Base-by-base conservation (phyloP, 2,888 invertebrate species). In the Elysia crispata region DNA sequence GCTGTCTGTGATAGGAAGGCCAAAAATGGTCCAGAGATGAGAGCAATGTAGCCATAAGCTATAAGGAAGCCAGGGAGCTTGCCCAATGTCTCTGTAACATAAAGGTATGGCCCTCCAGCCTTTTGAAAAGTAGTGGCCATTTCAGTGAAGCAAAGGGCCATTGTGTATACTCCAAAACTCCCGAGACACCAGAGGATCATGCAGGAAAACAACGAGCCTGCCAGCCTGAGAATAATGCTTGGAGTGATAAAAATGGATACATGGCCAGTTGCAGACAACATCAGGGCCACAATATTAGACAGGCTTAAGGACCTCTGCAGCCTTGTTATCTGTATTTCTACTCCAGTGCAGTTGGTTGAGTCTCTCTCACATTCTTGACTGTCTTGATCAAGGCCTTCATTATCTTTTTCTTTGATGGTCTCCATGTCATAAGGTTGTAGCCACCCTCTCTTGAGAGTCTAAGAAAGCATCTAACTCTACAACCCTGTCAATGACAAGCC, bases 131-230 rank as follows among this genome's bases (percentile, higher is more conserved):
- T 95, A 0, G 95, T 95, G 57, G 96, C 96, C 77, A 96, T 92
- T 92, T 96, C 96, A 50, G 96, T 95, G 88, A 95, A 96, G 0
- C 95, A 95, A 81, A 96, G 90, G 0, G 96, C 83, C 33, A 76
- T 73, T 0, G 74, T 31, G 31, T 83, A 72, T 30, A 82, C 82
- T 91, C 98, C 95, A 92, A 97, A 93, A 89, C 98, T 97, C 93
- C 97, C 97, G 90, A 96, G 94, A 94, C 96, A 95, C 98, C 97
- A 98, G 91, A 97, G 95, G 92, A 97, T 94, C 94, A 98, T 96
- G 94, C 97, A 97, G 93, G 97, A 95, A 93, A 97, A 97, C 93
- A 98, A 96, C 92, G 97, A 98, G 93, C 96, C 96, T 0, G 96
- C 95, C 86, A 95, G 94, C 86, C 94, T 92, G 93, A 98, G 94